Base-by-base conservation (phyloP, 2,113 vertebrate genomes). In the Eurystomus gularis region DNA sequence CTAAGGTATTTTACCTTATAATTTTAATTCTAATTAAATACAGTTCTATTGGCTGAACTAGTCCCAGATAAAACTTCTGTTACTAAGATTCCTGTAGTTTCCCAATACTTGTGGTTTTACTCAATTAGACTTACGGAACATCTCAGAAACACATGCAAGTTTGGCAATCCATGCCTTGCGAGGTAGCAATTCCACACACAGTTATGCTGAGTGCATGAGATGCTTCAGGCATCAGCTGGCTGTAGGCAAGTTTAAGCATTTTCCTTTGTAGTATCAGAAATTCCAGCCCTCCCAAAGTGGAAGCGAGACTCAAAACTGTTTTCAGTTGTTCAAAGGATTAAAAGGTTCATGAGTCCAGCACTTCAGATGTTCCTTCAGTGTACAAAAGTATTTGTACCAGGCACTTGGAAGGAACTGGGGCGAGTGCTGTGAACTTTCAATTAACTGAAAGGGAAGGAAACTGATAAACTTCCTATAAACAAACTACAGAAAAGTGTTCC, bases 401-500 rank as follows among this genome's bases (percentile, higher is more conserved):
- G 64, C 48, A 71, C 71, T 68, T 88, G 71, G 68, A 94, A 86
- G 51, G 68, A 88, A 78, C n/a, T 64, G 2, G 10, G 14, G 21
- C 44, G 92, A 86, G n/a, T 52, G 58, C 61, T 65, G 62, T 54
- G 65, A 93, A 94, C 76, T 84, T 93, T 71, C 3, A 1, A 68
- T 88, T 84, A 96, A 92, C 82, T 51, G n/a, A 82, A 86, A 86
- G 57, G 77, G 86, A 94, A 94, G 95, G 77, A 96, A 95, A 73
- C 39, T 3, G 40, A 92, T 66, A 77, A 95, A 90, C 39, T 90
- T 73, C 44, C 42, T 79, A 88, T 68, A 86, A 97, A 96, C 46
- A 96, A 78, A 88, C 78, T 2, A 65, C 17, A n/a, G 49, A 86
- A 86, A 76, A 84, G n/a, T 11, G 51, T 84, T 83, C 57, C 0